A percentile compares a stretch with the other conserved stretches of the same genome.
phyloP scores from a whole-genome alignment of 1,140 invertebrate genomes.

The Pentalonia nigronervosa region DNA sequence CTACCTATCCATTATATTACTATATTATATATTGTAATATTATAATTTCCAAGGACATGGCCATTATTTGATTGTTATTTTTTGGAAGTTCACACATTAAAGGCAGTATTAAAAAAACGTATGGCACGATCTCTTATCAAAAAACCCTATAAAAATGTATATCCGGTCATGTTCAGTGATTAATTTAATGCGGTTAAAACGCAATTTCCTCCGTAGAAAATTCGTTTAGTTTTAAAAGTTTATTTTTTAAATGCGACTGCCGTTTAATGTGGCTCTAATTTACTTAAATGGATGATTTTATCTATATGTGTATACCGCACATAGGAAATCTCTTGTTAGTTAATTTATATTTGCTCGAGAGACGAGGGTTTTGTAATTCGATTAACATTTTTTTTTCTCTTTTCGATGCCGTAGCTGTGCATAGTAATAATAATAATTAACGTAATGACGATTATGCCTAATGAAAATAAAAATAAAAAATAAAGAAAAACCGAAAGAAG shows the following conservation, averaged over 20 bases:
- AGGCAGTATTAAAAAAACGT: neutral
- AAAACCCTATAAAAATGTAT: neutral
- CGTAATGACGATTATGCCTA: conserved; percentile 6
- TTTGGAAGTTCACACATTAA: neutral
- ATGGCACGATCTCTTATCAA: neutral
- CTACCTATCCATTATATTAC: neutral
- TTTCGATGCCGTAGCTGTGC: neutral
- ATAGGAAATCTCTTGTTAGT: conserved; percentile 33
- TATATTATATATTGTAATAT: neutral
- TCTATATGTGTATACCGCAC: neutral
- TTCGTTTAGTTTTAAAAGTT: conserved; percentile 6
- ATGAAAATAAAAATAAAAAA: neutral
- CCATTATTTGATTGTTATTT: neutral
- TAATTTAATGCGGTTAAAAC: neutral
- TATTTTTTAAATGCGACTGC: conserved; percentile 14
- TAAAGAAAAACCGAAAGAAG: neutral
- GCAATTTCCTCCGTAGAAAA: neutral
- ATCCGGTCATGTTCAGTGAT: conserved; percentile 8
- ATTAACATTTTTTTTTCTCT: conserved; percentile 36
- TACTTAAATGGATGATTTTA: conserved; percentile 46
- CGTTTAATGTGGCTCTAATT: conserved; percentile 12
- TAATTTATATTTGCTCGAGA: conserved; percentile 46
- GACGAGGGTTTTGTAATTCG: conserved; percentile 56
- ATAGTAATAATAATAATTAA: conserved; percentile 34
- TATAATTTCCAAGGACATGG: neutral